Evolutionary conservation across 2,113 vertebrate species (phyloP).

Genomic region (Cephalopholis sonnerati): DNA sequence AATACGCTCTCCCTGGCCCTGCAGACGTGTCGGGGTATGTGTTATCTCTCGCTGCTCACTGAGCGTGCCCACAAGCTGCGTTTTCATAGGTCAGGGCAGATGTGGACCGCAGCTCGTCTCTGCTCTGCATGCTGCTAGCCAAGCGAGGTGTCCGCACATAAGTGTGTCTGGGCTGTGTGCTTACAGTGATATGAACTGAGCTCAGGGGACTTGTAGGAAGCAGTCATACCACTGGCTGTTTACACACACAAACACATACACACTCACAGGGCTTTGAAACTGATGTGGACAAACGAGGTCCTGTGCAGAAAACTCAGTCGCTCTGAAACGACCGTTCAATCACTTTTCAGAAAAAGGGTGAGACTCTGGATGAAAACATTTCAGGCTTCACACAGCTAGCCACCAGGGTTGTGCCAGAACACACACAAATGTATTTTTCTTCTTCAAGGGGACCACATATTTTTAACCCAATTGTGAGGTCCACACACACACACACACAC

Average conservation of each 20-base stretch:
- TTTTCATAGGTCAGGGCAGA: slow-evolving; percentile 37
- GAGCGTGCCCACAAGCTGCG: slow-evolving; percentile 23
- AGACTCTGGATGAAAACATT: slow-evolving; percentile 25
- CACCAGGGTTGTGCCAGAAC: background rate
- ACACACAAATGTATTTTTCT: background rate
- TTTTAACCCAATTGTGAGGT: too few relatives aligned
- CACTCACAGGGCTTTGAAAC: slow-evolving; percentile 14
- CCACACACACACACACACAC: slow-evolving; percentile 5
- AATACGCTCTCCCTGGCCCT: background rate
- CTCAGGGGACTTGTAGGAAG: slow-evolving; percentile 7
- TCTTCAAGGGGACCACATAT: too few relatives aligned
- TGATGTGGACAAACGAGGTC: slow-evolving; percentile 25
- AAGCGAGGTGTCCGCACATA: slow-evolving; percentile 23
- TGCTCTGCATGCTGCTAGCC: slow-evolving; percentile 27
- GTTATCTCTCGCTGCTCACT: slow-evolving; percentile 37
- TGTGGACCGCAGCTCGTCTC: slow-evolving; percentile 20
- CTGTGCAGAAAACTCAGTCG: background rate
- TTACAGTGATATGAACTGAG: background rate
- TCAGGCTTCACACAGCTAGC: background rate
- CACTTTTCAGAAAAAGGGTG: slow-evolving; percentile 13
- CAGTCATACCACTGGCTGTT: slow-evolving; percentile 3
- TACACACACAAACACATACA: slow-evolving; percentile 3
- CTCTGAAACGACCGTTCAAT: slow-evolving; percentile 10
- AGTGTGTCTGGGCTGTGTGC: slow-evolving; percentile 23
- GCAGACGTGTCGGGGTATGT: background rate